Evolutionary conservation across 1,140 invertebrate genomes (phyloP), one percentile per base, ranked within the genome.

Genomic region (Gerris buenoi): DNA sequence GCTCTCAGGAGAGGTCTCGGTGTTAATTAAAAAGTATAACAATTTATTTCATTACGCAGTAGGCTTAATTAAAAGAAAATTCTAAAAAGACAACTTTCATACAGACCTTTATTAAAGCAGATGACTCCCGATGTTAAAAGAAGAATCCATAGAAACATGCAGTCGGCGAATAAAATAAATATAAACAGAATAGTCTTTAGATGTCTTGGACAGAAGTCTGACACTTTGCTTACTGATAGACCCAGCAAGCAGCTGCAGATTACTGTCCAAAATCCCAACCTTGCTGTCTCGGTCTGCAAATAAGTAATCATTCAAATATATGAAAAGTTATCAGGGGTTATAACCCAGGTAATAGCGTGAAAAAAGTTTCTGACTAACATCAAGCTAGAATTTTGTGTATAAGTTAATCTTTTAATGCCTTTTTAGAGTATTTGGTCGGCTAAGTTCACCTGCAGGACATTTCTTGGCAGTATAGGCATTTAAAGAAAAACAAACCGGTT

Each of bases 181-280:
- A 67, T 26, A 18, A 73, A 68, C 27, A 78, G 73, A 5, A 75
- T 75, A 27, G 71, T 62, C 57, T 76, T 77, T 25, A 78, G 68
- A 25, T 75, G 73, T 2, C 75, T 73, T 69, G 74, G 75, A 62
- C 76, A 74, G 2, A 73, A 63, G 62, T 79, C 77, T 25, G 74
- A 74, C 2, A 77, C 66, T 61, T 75, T 70, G 0, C 76, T 74
- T 13, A 73, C 72, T n/a, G 71, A 63, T 25, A 78, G 56, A 13
- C 75, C 73, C 13, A 77, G 68, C 18, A 73, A 29, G 29, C 75
- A 75, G 27, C 77, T 74, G 5, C 71, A 71, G 25, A 77, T 68
- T 2, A 77, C 74, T 25, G 76, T 74, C 75, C 77, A 78, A 33
- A 77, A 74, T 27, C 75, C 77, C 60, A 79, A 57, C 65, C 70